A percentile compares a stretch with the other conserved stretches of the same genome.
phyloP scores from a whole-genome alignment of 2,113 vertebrate genomes.

The Anhinga rufa region DNA sequence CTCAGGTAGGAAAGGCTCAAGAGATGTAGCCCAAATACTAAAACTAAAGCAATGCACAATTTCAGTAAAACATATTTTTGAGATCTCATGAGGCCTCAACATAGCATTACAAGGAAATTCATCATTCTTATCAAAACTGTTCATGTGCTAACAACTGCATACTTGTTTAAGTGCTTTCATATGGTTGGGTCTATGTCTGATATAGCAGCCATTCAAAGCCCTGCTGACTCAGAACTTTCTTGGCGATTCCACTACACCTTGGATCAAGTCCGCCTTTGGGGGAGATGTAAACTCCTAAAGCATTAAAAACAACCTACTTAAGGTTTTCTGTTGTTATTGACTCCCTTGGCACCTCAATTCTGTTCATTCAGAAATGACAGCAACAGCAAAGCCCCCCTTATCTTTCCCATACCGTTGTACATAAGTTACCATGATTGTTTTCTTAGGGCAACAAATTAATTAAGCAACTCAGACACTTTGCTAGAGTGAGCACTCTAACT shows the following conservation, averaged over 20 bases:
- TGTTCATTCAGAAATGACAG: background rate
- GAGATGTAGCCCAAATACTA: background rate
- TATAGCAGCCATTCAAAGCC: background rate
- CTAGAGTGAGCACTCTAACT: background rate
- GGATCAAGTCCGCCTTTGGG: background rate
- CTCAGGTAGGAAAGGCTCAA: background rate
- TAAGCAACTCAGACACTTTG: background rate
- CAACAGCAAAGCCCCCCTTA: background rate
- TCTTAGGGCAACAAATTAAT: background rate
- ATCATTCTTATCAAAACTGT: background rate
- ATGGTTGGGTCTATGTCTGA: background rate
- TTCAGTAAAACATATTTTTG: background rate
- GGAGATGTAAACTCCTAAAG: background rate
- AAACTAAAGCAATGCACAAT: background rate
- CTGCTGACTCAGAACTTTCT: background rate
- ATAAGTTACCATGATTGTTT: background rate
- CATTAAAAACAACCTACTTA: background rate
- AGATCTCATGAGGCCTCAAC: background rate
- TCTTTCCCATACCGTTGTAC: background rate
- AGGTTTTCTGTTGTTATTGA: background rate
- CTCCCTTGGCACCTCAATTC: background rate
- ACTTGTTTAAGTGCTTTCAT: background rate
- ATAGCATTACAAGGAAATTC: background rate
- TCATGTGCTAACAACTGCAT: background rate
- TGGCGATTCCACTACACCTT: background rate